Evolutionary conservation across 2,888 invertebrate genomes (phyloP).

Genomic region (Panopea generosa): DNA sequence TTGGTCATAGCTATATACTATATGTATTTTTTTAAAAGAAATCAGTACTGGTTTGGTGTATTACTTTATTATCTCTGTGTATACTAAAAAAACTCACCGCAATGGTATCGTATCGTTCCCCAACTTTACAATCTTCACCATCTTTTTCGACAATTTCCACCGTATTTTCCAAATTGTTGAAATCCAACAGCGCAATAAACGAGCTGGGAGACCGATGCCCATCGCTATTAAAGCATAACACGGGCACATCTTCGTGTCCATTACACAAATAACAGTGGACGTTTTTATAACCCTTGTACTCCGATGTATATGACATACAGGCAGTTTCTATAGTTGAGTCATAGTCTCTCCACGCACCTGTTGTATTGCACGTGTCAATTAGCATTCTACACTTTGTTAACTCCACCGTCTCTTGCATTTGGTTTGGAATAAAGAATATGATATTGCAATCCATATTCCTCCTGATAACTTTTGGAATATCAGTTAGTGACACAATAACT

Average conservation of each 20-base stretch:
- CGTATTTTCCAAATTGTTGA: constrained; percentile 4
- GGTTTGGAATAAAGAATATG: no score
- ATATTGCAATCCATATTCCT: no score
- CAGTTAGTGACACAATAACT: no score
- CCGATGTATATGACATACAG: constrained; percentile 39
- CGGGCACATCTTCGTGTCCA: constrained; percentile 20
- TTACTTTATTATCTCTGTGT: no score
- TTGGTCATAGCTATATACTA: no score
- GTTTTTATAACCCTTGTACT: constrained; percentile 38
- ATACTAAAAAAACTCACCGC: constrained; percentile 1
- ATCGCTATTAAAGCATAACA: no score
- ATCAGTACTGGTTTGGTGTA: no score
- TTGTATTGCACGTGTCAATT: constrained; percentile 43
- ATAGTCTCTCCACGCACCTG: constrained; percentile 35
- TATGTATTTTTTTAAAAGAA: no score
- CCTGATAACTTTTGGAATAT: no score
- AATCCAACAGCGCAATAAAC: constrained; percentile 19
- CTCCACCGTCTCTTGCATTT: no score
- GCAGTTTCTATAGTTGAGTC: constrained; percentile 26
- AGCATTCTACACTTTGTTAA: neutral
- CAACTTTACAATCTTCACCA: neutral
- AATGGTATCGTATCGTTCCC: neutral
- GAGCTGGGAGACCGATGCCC: neutral
- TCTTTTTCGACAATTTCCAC: neutral
- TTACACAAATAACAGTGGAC: constrained; percentile 53